These are phyloP conservation scores for Furcifer pardalis DNA, from an alignment of 2,797 vertebrate genomes.

Conservation along the genomic window DNA sequence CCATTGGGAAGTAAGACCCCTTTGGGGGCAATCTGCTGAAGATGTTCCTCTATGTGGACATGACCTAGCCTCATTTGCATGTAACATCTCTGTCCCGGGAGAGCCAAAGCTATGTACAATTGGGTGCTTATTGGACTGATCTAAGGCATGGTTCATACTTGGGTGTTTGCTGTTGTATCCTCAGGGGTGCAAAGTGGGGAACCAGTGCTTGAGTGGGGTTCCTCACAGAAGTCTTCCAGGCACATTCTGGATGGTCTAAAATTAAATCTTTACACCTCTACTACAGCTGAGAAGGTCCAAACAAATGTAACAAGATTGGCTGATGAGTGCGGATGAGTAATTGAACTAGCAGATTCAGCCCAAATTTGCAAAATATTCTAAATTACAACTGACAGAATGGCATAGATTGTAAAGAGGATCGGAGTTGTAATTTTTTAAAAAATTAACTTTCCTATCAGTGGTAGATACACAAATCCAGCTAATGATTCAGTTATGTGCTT, in stretches of 20 bases:
- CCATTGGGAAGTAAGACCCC: too few relatives aligned
- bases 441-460: too few relatives aligned
- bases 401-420: too few relatives aligned
- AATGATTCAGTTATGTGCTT: not conserved
- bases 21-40: too few relatives aligned
- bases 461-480: not conserved
- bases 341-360: not conserved
- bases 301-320: too few relatives aligned
- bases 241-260: too few relatives aligned
- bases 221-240: not conserved
- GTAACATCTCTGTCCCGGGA: not conserved
- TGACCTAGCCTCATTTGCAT: not conserved
- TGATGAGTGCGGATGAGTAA: not conserved
- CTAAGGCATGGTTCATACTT: too few relatives aligned
- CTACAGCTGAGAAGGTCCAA: too few relatives aligned
- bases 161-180: not conserved
- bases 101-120: not conserved
- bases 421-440: too few relatives aligned
- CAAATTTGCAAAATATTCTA: not conserved
- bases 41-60: not conserved
- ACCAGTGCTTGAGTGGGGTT: not conserved
- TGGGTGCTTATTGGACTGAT: too few relatives aligned
- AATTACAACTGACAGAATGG: too few relatives aligned
- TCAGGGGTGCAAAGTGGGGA: not conserved
- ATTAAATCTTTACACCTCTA: too few relatives aligned